Evolutionary conservation across 2,113 vertebrate species (phyloP), one percentile per base, ranked within the genome.

Genomic region (Gymnorhina tibicen): DNA sequence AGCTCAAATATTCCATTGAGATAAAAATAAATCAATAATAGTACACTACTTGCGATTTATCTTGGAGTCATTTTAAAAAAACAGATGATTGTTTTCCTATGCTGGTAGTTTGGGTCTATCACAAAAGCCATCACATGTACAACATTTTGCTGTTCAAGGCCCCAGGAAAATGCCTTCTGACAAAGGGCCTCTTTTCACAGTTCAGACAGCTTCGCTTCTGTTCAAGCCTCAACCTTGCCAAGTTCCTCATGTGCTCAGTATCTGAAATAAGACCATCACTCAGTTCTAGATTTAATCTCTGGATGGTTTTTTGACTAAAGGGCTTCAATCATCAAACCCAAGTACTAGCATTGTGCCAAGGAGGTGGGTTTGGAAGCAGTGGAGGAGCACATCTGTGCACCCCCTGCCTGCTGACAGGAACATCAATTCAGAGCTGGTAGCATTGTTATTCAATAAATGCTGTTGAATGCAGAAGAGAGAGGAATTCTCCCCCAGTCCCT

Each of bases 21-120:
- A 91, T 93, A 85, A 60, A 96, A 95, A 95, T 95, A 95, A 96
- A 97, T 96, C 96, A 95, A 85, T 89, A 87, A 47, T 92, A 89
- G 68, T 89, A 33, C n/a, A 76, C 80, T 91, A 78, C 69, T 96
- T 89, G 60, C 3, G 24, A 95, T 95, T 96, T 96, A 95, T 97
- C 89, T 96, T 93, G 81, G 91, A 93, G 69, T 39, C 0, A 0
- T 93, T 95, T 95, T 75, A 16, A 83, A 90, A 94, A 95, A 85
- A 1, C 53, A 78, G 69, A 85, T 75, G 6, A 72, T 92, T 95
- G 53, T 94, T 94, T 94, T 96, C 37, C 76, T 93, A 8, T 70
- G 76, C 83, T 94, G 79, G 58, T 86, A 39, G 59, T 13, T 35
- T 46, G 32, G 20, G 22, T 58, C 76, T 93, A 49, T 88, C 88